Conservation (phyloP, 2,113 vertebrate genomes). For the Lophius piscatorius region DNA sequence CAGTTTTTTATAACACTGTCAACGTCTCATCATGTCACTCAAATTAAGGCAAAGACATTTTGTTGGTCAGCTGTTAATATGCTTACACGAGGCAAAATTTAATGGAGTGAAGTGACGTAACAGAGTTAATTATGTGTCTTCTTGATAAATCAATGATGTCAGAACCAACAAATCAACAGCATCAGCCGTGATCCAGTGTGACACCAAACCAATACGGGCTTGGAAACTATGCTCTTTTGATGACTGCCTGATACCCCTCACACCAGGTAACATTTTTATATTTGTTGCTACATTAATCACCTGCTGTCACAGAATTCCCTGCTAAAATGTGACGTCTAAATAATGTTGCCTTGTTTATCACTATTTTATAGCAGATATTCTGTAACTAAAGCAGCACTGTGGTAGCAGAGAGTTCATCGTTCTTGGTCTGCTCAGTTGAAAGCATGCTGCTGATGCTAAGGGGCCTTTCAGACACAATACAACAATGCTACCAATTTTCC, state of each 20-base stretch:
- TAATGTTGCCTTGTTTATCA: conserved; percentile 46
- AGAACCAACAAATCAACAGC: conserved; percentile 18
- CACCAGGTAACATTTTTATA: conserved; percentile 7
- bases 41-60: not conserved
- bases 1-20: too few relatives aligned
- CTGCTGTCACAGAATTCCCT: conserved; percentile 19
- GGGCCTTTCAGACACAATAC: too few relatives aligned
- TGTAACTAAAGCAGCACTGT: conserved; percentile 47
- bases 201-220: conserved; percentile 24
- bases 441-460: conserved; percentile 43
- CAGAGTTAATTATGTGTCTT: conserved; percentile 12
- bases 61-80: conserved; percentile 34
- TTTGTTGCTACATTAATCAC: conserved; percentile 8
- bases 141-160: conserved; percentile 28
- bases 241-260: not conserved
- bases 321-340: conserved; percentile 17
- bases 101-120: conserved; percentile 10
- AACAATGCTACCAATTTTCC: too few relatives aligned
- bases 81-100: too few relatives aligned
- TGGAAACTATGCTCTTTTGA: conserved; percentile 2
- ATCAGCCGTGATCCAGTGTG: conserved; percentile 2
- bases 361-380: conserved; percentile 45
- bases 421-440: conserved; percentile 52
- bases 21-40: not conserved
- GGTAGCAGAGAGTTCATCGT: conserved; percentile 39